A percentile compares a stretch with the other conserved stretches of the same genome.
These are phyloP conservation scores for Porites rus DNA, from an alignment of 92 coral and sea anemone genomes.

Conservation along the genomic window DNA sequence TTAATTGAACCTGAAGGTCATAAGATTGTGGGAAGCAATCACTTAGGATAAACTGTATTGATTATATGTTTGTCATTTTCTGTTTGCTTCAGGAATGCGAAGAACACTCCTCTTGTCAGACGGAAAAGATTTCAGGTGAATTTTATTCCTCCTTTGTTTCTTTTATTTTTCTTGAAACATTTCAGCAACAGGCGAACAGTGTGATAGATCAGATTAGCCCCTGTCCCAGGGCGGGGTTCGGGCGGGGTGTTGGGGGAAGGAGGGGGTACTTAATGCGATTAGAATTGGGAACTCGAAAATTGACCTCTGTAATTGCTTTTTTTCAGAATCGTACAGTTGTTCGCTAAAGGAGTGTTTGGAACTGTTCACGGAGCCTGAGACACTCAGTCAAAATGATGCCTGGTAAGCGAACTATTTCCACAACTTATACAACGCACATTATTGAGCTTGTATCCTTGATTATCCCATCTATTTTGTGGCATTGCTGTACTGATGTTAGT, in stretches of 20 bases:
- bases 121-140: conserved; percentile 71
- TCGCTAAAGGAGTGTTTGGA: conserved; percentile 88
- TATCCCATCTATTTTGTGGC: no score
- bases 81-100: conserved; percentile 60
- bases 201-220: no score
- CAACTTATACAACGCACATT: neutral
- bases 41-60: neutral
- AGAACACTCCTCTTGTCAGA: conserved; percentile 57
- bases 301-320: neutral
- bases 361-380: conserved; percentile 93
- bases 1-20: no score
- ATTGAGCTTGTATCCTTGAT: no score
- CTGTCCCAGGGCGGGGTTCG: no score
- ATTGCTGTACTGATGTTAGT: no score
- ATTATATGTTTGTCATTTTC: neutral
- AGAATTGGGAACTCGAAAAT: no score
- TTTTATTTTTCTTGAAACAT: neutral
- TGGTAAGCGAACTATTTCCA: conserved; percentile 65
- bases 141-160: neutral
- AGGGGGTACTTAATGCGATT: no score
- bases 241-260: no score
- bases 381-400: conserved; percentile 85
- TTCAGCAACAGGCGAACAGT: no score
- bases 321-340: conserved; percentile 76
- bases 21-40: neutral